Conservation (phyloP, 2,113 vertebrate genomes). For the Phrynosoma blainvillii region DNA sequence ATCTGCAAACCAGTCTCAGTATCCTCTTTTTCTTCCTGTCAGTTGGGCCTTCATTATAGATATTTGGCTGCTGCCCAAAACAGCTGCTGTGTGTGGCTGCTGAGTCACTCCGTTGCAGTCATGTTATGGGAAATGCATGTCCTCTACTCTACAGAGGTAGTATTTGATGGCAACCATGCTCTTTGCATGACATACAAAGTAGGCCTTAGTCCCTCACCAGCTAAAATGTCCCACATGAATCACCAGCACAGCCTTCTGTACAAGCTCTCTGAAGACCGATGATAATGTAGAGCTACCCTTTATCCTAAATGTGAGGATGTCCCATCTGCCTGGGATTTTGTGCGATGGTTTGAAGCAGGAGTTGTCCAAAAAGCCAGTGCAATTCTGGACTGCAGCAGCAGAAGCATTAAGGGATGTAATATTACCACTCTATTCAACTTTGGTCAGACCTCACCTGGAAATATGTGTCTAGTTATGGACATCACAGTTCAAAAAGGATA, state of each 20-base stretch:
- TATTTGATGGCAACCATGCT: background rate
- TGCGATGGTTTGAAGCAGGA: background rate
- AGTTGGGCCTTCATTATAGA: background rate
- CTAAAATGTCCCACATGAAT: slow-evolving; percentile 18
- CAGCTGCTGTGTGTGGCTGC: background rate
- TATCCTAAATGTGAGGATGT: background rate
- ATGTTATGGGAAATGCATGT: background rate
- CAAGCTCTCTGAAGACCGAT: slow-evolving; percentile 29
- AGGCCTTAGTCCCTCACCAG: background rate
- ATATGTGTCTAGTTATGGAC: too few species aligned
- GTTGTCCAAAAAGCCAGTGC: background rate
- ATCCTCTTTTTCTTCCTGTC: background rate
- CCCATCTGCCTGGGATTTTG: background rate
- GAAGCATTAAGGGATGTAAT: too few species aligned
- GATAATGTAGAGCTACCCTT: background rate
- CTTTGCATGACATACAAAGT: background rate
- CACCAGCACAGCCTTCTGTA: slow-evolving; percentile 33
- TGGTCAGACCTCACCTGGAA: too few species aligned
- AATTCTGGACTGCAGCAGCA: too few species aligned
- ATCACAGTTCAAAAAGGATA: background rate
- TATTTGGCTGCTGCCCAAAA: background rate
- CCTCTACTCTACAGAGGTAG: background rate
- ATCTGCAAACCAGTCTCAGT: background rate
- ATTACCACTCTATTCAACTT: too few species aligned
- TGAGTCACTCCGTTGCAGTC: background rate